A percentile compares a stretch with the other conserved stretches of the same genome.
Evolutionary conservation across 2,888 invertebrate species (phyloP).

Genomic region (Hydropsyche betteni): DNA sequence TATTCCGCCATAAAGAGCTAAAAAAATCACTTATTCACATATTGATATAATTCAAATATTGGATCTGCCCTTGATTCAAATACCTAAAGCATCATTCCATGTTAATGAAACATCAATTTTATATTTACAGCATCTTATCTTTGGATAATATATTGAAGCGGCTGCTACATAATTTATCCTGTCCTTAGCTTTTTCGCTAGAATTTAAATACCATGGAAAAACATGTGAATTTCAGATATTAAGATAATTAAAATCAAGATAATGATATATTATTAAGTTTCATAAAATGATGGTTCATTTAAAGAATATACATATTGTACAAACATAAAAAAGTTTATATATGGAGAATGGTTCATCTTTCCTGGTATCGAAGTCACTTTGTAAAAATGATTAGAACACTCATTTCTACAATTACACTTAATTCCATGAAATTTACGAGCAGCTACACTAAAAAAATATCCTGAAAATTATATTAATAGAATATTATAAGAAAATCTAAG

Average conservation of each 20-base stretch:
- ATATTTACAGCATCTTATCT: not conserved
- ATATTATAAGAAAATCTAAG: not conserved
- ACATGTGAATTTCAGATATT: no score
- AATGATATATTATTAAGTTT: not conserved
- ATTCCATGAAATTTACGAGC: not conserved
- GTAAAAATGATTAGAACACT: constrained; percentile 9
- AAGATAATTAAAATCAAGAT: not conserved
- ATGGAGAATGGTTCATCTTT: not conserved
- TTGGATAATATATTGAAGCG: not conserved
- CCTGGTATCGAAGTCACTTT: not conserved
- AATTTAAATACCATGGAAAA: no score
- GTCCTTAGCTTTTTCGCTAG: no score
- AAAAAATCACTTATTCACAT: constrained; percentile 37
- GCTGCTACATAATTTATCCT: not conserved
- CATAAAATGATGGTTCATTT: not conserved
- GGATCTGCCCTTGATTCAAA: not conserved
- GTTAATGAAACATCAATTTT: not conserved
- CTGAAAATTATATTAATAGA: not conserved
- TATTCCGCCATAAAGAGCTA: constrained; percentile 57
- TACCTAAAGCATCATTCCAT: constrained; percentile 39
- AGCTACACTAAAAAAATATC: not conserved
- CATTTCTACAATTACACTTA: constrained; percentile 1
- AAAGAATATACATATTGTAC: constrained; percentile 15
- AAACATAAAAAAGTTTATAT: no score
- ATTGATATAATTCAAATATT: not conserved